Evolutionary conservation across 1,140 invertebrate genomes (phyloP), one percentile per base, ranked within the genome.

Genomic region (Trachymyrmex cornetzi): DNA sequence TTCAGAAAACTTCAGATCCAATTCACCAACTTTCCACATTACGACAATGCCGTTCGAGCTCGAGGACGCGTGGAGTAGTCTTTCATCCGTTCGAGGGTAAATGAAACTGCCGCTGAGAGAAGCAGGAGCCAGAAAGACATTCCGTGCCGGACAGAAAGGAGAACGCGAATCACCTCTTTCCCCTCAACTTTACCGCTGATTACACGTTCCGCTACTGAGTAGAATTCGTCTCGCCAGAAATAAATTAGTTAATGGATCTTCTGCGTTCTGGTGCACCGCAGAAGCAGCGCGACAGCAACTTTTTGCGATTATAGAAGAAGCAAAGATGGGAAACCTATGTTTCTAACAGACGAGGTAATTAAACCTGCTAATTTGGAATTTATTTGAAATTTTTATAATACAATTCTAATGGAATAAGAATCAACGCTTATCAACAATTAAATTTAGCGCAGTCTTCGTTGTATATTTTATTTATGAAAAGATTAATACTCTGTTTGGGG

Each of bases 171-270:
- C 61, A 53, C 71, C 12, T 22, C 34, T 11, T 6, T 16, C 16
- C 30, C n/a, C 9, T 16, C 71, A 69, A 79, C 86, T 92, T 88
- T 79, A 77, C 67, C 81, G 67, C 86, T 93, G 93, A 93, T 93
- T 93, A 93, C 91, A 89, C 87, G 90, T 85, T 91, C 72, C 86
- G 88, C 87, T 77, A 77, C 57, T 50, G 82, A 91, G 86, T 85
- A 87, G 88, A 93, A 93, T 93, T 93, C 90, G 90, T 92, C 90
- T 90, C 88, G 57, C 34, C 75, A 57, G 87, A 91, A 91, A 91
- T 93, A 93, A 93, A 93, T 93, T 91, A 92, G 92, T 93, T 92
- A 92, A 91, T 92, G 91, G 88, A 91, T 90, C 77, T 67, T 74
- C 57, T 34, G 14, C 44, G n/a, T 67, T 38, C 14, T 22, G 27